These are phyloP conservation scores for Caenorhabditis elegans DNA, from an alignment of 1,140 invertebrate genomes.

Conservation along the genomic window DNA sequence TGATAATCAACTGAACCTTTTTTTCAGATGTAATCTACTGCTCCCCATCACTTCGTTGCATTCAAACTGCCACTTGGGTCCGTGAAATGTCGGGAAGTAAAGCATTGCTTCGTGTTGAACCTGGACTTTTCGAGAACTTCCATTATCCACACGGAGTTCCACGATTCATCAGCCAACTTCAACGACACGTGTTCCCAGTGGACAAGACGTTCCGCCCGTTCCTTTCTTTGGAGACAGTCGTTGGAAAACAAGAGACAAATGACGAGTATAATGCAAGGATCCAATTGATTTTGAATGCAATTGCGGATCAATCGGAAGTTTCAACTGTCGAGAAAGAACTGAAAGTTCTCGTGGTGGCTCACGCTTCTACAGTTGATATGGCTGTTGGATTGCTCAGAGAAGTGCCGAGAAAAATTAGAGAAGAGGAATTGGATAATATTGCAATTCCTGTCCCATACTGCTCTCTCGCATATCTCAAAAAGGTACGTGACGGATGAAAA, in stretches of 20 bases:
- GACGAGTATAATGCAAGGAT: slow-evolving; percentile 45
- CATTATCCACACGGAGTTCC: slow-evolving; percentile 40
- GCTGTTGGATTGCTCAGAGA: slow-evolving; percentile 46
- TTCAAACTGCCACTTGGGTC: slow-evolving; percentile 76
- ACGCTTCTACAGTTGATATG: slow-evolving; percentile 56
- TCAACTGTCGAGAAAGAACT: slow-evolving; percentile 17
- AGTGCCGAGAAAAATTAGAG: slow-evolving; percentile 20
- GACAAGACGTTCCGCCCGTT: slow-evolving; percentile 25
- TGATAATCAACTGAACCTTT: not conserved
- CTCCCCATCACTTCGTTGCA: slow-evolving; percentile 83
- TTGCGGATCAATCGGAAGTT: slow-evolving; percentile 30
- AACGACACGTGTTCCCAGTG: slow-evolving; percentile 11
- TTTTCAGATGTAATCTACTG: slow-evolving; percentile 75
- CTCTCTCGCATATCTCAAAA: slow-evolving; percentile 8
- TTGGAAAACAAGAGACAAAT: slow-evolving; percentile 34
- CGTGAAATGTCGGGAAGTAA: not conserved
- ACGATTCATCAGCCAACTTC: not conserved
- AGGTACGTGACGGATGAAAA: not conserved
- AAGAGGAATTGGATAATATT: slow-evolving; percentile 46
- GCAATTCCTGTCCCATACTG: slow-evolving; percentile 44
- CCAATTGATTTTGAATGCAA: slow-evolving; percentile 36
- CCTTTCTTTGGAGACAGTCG: not conserved
- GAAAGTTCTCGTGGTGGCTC: slow-evolving; percentile 47
- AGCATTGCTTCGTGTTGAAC: slow-evolving; percentile 72
- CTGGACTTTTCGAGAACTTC: slow-evolving; percentile 84